Conservation (phyloP, 1,140 invertebrate genomes). For the Popillia japonica region DNA sequence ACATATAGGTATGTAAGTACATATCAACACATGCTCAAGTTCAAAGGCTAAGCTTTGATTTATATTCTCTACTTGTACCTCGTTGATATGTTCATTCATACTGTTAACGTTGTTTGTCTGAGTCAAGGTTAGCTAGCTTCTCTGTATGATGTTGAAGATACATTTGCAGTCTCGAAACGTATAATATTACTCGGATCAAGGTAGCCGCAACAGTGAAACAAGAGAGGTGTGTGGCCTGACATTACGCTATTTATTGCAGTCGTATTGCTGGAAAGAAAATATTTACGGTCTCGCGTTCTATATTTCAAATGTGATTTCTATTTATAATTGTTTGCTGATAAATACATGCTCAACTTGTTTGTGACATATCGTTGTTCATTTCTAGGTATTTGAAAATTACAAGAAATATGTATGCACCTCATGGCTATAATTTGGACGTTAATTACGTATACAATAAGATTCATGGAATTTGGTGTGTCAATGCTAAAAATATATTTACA, state of each 20-base stretch:
- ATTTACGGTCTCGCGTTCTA: neutral
- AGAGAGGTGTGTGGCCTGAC: conserved; percentile 8
- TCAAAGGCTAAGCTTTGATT: neutral
- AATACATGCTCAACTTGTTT: no score
- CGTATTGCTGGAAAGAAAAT: neutral
- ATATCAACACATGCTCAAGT: no score
- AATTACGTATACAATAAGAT: no score
- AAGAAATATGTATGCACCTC: no score
- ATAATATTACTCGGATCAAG: neutral
- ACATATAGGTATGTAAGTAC: no score
- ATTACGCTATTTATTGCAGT: neutral
- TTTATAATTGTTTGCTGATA: neutral
- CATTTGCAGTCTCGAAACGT: neutral
- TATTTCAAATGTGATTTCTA: neutral
- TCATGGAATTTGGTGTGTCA: no score
- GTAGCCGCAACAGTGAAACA: conserved; percentile 3
- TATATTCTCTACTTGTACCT: neutral
- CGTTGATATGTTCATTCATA: neutral
- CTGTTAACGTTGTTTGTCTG: neutral
- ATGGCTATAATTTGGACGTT: no score
- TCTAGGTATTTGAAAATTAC: no score
- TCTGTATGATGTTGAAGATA: neutral
- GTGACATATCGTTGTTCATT: no score
- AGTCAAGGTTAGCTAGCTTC: neutral
- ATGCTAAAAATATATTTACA: no score